Evolutionary conservation across 2,797 vertebrate genomes (phyloP), one percentile per base, ranked within the genome.

Genomic region (Prionace glauca): DNA sequence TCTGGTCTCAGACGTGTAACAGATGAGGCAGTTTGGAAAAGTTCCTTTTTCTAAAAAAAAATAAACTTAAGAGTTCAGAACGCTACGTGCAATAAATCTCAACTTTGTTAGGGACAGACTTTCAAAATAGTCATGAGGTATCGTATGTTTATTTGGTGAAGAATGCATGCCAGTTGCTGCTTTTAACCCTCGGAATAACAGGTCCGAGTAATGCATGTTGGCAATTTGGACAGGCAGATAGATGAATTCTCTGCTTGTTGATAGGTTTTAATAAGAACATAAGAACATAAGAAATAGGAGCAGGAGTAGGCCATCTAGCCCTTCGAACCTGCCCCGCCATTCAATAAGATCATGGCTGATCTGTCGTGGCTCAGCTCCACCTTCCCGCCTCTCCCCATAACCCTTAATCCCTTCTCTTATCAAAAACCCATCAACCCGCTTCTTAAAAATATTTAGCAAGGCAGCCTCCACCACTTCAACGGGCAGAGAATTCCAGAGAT

Each of bases 1-100:
- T n/a, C 29, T 77, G 71, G 45, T 95, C 77, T 95, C 93, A 95
- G 93, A 74, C 71, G 12, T 95, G 62, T 92, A 95, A 74, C 41
- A 56, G 93, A 95, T 60, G 36, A 95, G 29, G 29, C 20, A 50
- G 67, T 69, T 92, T 77, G 41, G 71, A 74, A 95, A 91, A 65
- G 60, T 95, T 94, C 36, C 36, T 41, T 24, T 91, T 91, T 41
- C n/a, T 20, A 74, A 95, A 92, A 50, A 94, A 94, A 56, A 95
- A 72, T 50, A 77, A 77, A 77, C 41, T 95, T 32, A 94, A 72
- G 41, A 72, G 41, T 14, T 10, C n/a, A 32, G 36, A 74, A 90
- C 4, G 24, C 56, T 62, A 91, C 1, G 36, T 8, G 50, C 62
- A 74, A 95, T 95, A 95, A 74, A 95, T 77, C 93, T 32, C 50